Evolutionary conservation across 2,113 vertebrate genomes (phyloP), one percentile per base, ranked within the genome.

Genomic region (Dendrocopos noguchii): DNA sequence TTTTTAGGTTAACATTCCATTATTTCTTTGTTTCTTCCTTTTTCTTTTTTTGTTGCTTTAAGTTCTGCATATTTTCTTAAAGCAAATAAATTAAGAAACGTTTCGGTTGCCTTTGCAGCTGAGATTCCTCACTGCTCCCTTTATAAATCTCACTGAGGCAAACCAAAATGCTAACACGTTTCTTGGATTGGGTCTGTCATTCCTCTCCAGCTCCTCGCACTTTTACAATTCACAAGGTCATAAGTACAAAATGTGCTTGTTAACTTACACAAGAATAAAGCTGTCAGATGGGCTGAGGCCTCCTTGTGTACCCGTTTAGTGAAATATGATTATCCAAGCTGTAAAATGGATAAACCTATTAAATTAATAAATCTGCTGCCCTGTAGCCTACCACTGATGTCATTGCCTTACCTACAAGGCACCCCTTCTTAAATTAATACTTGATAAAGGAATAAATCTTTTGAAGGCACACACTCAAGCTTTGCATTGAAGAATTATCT

Each of bases 311-410:
- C 95, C 93, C 85, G 94, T 94, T 96, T 96, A 91, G 80, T 97
- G 95, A 96, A 97, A 97, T 97, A 96, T 94, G 94, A 96, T 97
- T 93, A 96, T 95, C 85, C 79, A 74, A 95, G 91, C 93, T 89
- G 80, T 85, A 93, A 88, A 94, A 91, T 87, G 95, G 85, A 94
- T 84, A 92, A 90, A 88, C 76, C 85, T 93, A 70, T 88, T 84
- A 94, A 91, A 82, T 86, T 87, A 89, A 91, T 95, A 88, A 93
- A 87, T 82, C 91, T 92, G 63, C 82, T 90, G 88, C 78, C 60
- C 87, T 71, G 59, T 84, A 91, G 85, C 91, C 83, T 19, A 70
- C 5, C 8, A 24, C 80, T 94, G 28, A 29, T 94, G 85, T 91
- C 78, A 73, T 25, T 91, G 71, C 78, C 91, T 67, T 94, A 80